Evolutionary conservation across 2,797 vertebrate species (phyloP).

Genomic region (Varecia variegata): DNA sequence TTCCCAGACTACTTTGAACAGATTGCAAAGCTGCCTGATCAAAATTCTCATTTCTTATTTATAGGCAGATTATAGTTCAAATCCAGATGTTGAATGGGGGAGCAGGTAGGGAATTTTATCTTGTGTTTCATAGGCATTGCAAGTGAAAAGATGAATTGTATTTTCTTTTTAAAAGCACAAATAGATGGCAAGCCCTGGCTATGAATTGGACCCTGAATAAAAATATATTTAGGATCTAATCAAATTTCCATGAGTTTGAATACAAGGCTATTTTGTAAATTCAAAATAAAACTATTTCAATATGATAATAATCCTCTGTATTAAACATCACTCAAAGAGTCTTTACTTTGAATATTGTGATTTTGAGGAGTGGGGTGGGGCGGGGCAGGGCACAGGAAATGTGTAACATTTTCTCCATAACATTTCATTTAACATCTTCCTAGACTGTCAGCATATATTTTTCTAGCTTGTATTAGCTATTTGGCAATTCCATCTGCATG

Average conservation of each 20-base stretch:
- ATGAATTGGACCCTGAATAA: constrained; percentile 36
- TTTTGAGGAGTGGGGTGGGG: background rate
- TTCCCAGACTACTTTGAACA: constrained; percentile 69
- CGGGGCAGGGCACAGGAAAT: background rate
- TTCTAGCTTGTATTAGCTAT: constrained; percentile 47
- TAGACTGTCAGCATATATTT: constrained; percentile 48
- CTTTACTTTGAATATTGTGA: constrained; percentile 32
- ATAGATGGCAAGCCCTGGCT: background rate
- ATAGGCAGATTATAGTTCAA: constrained; percentile 68
- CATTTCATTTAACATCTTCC: constrained; percentile 50
- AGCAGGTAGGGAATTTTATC: constrained; percentile 64
- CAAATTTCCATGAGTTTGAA: constrained; percentile 38
- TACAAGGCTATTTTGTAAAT: constrained; percentile 40
- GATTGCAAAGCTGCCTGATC: constrained; percentile 72
- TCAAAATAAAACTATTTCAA: constrained; percentile 31
- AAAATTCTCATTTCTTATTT: constrained; percentile 77
- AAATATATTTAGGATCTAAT: constrained; percentile 50
- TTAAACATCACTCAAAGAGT: constrained; percentile 15
- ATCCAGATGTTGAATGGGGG: constrained; percentile 63
- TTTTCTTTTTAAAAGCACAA: constrained; percentile 56
- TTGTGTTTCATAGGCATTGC: constrained; percentile 46
- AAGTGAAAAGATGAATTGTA: constrained; percentile 45
- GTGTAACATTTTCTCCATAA: constrained; percentile 32
- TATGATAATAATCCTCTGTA: background rate
- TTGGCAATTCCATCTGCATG: constrained; percentile 37